Evolutionary conservation across 2,113 vertebrate genomes (phyloP).

Genomic region (Choloepus hoffmanni): DNA sequence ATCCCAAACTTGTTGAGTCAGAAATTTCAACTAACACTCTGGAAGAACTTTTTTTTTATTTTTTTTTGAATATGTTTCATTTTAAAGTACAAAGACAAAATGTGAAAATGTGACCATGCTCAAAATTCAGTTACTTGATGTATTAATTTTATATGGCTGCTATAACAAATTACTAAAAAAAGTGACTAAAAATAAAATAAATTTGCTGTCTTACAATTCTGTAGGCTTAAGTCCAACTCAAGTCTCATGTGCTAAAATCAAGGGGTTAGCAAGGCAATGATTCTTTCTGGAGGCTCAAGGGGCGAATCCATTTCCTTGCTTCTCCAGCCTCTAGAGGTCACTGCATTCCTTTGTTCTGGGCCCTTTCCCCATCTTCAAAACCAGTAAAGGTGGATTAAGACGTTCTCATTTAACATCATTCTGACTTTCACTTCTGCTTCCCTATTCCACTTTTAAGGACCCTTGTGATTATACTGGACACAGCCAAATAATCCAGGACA

Average conservation of each 20-base stretch:
- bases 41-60: neutral
- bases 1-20: neutral
- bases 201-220: neutral
- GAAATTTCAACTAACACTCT: neutral
- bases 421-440: neutral
- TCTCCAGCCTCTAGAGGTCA: neutral
- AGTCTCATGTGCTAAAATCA: neutral
- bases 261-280: neutral
- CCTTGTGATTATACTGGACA: neutral
- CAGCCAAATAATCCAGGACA: neutral
- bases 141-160: neutral
- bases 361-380: neutral
- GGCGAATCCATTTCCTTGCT: neutral
- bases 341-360: neutral
- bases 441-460: neutral
- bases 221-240: neutral
- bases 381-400: fast-evolving
- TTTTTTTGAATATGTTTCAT: slow-evolving; percentile 20
- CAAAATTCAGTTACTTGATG: neutral
- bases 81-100: slow-evolving; percentile 26
- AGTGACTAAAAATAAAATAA: neutral
- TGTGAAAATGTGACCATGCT: neutral
- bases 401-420: neutral
- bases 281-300: neutral
- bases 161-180: neutral